These are phyloP conservation scores for Heliconius ismenius DNA, from an alignment of 2,888 invertebrate species.

Conservation along the genomic window DNA sequence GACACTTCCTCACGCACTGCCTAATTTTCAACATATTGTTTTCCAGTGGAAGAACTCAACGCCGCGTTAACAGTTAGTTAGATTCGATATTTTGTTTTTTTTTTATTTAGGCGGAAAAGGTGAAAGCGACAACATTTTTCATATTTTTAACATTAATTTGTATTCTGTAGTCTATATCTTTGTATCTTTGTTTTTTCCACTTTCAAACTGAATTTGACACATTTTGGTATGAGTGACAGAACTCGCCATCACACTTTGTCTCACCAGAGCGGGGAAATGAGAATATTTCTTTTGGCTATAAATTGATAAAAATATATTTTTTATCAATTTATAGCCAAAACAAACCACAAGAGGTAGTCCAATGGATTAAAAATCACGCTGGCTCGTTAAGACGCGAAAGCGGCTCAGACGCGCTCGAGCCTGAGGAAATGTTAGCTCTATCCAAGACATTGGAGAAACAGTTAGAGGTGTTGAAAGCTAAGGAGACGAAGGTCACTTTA, in stretches of 20 bases:
- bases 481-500: slow-evolving; percentile 82
- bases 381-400: slow-evolving; percentile 84
- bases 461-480: slow-evolving; percentile 49
- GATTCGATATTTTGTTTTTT: too few relatives aligned
- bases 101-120: too few relatives aligned
- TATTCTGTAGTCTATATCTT: neutral
- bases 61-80: too few relatives aligned
- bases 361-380: slow-evolving; percentile 87
- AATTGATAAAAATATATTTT: neutral
- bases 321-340: slow-evolving; percentile 53
- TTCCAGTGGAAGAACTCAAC: too few relatives aligned
- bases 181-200: neutral
- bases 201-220: too few relatives aligned
- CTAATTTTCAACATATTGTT: too few relatives aligned
- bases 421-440: slow-evolving; percentile 79
- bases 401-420: slow-evolving; percentile 87
- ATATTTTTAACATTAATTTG: neutral
- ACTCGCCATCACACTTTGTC: neutral
- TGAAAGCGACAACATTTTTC: neutral
- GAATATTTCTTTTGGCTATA: neutral
- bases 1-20: too few relatives aligned
- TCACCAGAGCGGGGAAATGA: neutral
- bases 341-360: slow-evolving; percentile 76
- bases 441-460: slow-evolving; percentile 65
- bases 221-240: too few relatives aligned